Evolutionary conservation across 2,797 vertebrate species (phyloP).

Genomic region (Odontamblyopus lacepedii): DNA sequence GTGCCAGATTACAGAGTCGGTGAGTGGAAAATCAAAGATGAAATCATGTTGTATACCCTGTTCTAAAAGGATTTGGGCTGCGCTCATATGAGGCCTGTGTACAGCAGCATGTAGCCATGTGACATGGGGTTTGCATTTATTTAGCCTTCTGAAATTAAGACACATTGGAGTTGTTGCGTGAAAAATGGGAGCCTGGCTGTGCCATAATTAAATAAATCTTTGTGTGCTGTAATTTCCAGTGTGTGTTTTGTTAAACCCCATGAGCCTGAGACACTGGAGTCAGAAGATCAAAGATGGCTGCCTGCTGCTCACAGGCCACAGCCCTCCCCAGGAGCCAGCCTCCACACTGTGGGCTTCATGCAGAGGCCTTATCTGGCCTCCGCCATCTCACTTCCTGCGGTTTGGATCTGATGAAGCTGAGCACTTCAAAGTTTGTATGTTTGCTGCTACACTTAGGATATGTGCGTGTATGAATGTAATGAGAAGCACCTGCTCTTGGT

Average conservation of each 20-base stretch:
- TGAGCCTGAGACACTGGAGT: conserved; percentile 29
- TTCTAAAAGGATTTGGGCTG: conserved; percentile 19
- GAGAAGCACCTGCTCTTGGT: conserved; percentile 67
- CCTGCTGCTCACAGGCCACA: conserved; percentile 55
- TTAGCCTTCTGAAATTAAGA: conserved; percentile 12
- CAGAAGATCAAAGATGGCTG: conserved; percentile 57
- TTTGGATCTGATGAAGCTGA: conserved; percentile 62
- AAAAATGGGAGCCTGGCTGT: conserved; percentile 23
- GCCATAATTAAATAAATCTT: conserved; percentile 46
- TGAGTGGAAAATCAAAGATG: conserved; percentile 5
- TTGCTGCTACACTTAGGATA: conserved; percentile 30
- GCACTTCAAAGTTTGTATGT: conserved; percentile 72
- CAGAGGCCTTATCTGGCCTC: conserved; percentile 76
- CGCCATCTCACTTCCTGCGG: conserved; percentile 72
- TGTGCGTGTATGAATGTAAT: conserved; percentile 50
- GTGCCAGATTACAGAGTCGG: neutral
- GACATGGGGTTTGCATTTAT: conserved; percentile 39
- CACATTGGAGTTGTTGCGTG: conserved; percentile 19
- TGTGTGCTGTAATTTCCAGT: conserved; percentile 33
- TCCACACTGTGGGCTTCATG: conserved; percentile 50
- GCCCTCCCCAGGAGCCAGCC: conserved; percentile 53
- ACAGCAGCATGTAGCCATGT: conserved; percentile 15
- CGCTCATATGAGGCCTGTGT: conserved; percentile 9
- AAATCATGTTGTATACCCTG: neutral
- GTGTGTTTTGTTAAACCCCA: conserved; percentile 21